Evolutionary conservation across 2,888 invertebrate species (phyloP), one percentile per base, ranked within the genome.

Genomic region (Hydroisotoma schaefferi): DNA sequence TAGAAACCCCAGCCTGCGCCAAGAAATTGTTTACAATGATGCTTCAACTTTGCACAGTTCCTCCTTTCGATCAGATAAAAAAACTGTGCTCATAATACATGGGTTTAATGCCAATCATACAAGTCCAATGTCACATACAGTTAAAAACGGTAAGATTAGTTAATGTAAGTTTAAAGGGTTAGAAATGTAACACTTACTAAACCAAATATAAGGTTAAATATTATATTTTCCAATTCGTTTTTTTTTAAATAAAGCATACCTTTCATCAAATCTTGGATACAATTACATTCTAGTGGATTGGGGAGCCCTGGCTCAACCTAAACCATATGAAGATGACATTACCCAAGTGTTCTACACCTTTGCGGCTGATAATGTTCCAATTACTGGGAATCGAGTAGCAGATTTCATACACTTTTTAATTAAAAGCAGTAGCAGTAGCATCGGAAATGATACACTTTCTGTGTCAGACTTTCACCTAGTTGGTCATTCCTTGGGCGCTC

Each of bases 111-210:
- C 49, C n/a, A 60, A 60, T 29, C 29, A 49, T 6, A 27, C 29
- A 6, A 54, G 60, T 20, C 51, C 22, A 6, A 63, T 57, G 60
- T 49, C 60, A 2, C 15, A 18, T 6, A 37, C 40, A 2, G 47
- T 63, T 5, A 63, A 60, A 25, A 57, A 57, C 15, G 58, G 62
- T 62, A 40, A 4, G 28, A n/a, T n/a, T n/a, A n/a, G n/a, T 10
- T 6, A 25, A 28, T 29, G 8, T 47, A 26, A 47, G 8, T 5
- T 23, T 3, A 26, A 10, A 40, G n/a, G n/a, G 27, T 22, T 55
- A 12, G 23, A 26, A 43, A 33, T 8, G 8, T 33, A 33, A 33
- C 33, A 10, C 20, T 6, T 47, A n/a, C n/a, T n/a, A n/a, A n/a
- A n/a, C n/a, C n/a, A n/a, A n/a, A n/a, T n/a, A n/a, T n/a, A n/a